Base-by-base conservation (phyloP, 1,140 invertebrate genomes). In the Neomicropteryx cornuta region DNA sequence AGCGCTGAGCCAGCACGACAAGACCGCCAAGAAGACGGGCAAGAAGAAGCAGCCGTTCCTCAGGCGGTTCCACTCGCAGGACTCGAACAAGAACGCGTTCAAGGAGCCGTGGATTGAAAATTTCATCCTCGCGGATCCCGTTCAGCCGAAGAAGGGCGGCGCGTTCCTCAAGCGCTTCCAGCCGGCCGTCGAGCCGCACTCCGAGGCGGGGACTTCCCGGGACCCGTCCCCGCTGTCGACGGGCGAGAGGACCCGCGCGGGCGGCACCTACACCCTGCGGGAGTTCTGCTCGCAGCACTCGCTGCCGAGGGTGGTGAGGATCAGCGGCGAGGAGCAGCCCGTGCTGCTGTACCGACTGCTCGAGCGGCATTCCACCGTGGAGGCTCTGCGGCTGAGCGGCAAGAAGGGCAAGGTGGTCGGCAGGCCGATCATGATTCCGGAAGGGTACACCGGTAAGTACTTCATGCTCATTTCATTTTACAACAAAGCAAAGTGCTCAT, bases 261-360 rank as follows among this genome's bases (percentile, higher is more conserved):
- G 40, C 13, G 39, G 33, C 19, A 57, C 56, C 49, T 58, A 66
- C 55, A 58, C 56, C 13, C 47, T 66, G 22, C 62, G 66, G 44
- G 61, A 67, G 46, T 75, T 75, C 46, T 60, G 73, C 27, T 71
- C 73, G 50, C 68, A 68, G 49, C 70, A 70, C 44, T 65, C 70
- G 8, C 44, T 73, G 44, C 72, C 72, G 3, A 60, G 70, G 39
- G 68, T 75, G 5, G 72, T 68, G 24, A 64, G 60, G 41, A 60
- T 75, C 21, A 64, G 66, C 29, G 60, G 60, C 11, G 62, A 67
- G 44, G 58, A 62, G 40, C 57, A 70, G 49, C 60, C 70, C 35
- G 55, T 73, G 52, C 51, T 73, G 42, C 45, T 73, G 47, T 73
- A 71, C 46, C 55, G 66, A 39, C 69, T 70, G 42, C 55, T 73